Conservation (phyloP, 2,113 vertebrate genomes). For the Aramus guarauna region DNA sequence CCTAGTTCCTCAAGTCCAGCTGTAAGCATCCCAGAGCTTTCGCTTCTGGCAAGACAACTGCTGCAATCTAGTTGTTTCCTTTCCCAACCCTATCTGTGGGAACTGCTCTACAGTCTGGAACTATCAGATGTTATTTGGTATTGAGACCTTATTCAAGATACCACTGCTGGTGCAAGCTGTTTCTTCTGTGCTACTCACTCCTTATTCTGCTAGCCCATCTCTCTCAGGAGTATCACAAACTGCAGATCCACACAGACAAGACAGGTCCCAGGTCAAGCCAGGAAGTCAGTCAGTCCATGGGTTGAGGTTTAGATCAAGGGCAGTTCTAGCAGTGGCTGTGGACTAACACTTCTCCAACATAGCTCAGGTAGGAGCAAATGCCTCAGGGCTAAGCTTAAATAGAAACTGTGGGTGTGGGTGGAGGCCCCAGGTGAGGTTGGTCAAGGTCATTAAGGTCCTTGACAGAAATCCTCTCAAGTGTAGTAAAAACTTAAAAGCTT, state of each 20-base stretch:
- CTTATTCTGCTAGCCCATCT: background rate
- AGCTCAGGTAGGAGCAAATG: accelerated
- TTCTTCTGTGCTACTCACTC: background rate
- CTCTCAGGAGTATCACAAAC: background rate
- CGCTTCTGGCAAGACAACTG: background rate
- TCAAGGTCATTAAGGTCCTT: background rate
- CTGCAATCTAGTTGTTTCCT: background rate
- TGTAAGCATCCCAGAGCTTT: background rate
- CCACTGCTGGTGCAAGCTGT: accelerated
- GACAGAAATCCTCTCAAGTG: background rate
- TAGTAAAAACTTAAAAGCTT: background rate
- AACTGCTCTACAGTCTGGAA: background rate
- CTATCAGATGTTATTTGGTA: background rate
- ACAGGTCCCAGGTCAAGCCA: background rate
- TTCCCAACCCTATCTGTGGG: background rate
- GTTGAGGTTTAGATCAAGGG: background rate
- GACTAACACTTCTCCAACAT: background rate
- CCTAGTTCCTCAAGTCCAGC: background rate
- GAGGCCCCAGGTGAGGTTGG: background rate
- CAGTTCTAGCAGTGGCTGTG: accelerated
- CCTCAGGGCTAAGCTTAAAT: background rate
- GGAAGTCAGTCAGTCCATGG: background rate
- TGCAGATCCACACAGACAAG: background rate
- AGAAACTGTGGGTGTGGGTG: background rate
- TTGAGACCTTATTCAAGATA: background rate